Evolutionary conservation across 2,113 vertebrate genomes (phyloP), one percentile per base, ranked within the genome.

Genomic region (Raja brachyura): DNA sequence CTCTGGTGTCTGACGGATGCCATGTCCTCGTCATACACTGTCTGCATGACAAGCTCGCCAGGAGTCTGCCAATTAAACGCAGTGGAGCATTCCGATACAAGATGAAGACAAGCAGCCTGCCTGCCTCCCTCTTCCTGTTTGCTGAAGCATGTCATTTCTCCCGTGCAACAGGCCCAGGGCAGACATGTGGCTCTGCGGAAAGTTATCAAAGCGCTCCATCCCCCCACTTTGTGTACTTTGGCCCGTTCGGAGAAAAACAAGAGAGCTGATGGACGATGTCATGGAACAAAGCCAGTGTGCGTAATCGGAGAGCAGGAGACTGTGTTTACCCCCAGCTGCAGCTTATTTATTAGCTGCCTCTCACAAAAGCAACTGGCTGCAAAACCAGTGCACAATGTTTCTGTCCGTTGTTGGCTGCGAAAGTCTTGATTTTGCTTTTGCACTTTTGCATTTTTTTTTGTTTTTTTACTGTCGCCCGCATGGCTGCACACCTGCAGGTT

Each of bases 81-180:
- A 88, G 83, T 88, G 83, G 63, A 88, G 83, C 83, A 88, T 88
- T 63, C 83, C 61, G 83, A 88, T 63, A 88, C 83, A 88, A 88
- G 83, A 88, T 88, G 83, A 88, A 88, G 83, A 88, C 83, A 88
- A 88, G 83, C 83, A 88, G 83, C 56, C 83, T 88, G 83, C 56
- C 83, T 88, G 83, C 83, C 59, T 63, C 56, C 61, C 83, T 73
- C 83, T 88, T 63, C 83, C 83, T 88, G 83, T 18, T 88, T 88
- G 31, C 83, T 88, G 83, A 88, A 88, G 83, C 83, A 63, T 88
- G 14, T 63, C 59, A 88, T 88, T 88, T 88, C 83, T 88, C 59
- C 83, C 63, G 83, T 88, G 59, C 59, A 88, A 66, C 83, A 88
- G 59, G 83, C 83, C 59, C 28, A 31, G 83, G 59, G 56, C 83